Percentiles rank a stretch among this genome's conserved stretches.
Evolutionary conservation across 1,140 invertebrate genomes (phyloP).

Genomic region (Drosophila ananassae): DNA sequence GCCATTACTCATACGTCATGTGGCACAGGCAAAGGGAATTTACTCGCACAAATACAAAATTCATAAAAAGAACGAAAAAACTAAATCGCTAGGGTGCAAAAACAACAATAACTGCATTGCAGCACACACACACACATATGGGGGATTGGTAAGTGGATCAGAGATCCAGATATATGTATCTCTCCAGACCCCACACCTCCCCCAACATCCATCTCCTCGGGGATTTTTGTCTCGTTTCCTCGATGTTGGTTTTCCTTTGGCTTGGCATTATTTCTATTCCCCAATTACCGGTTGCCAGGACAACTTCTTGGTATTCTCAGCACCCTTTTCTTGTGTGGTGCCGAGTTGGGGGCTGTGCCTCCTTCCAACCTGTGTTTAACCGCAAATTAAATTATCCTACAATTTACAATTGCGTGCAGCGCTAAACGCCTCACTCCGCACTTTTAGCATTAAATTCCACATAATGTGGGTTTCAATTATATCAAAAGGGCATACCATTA

Average conservation of each 20-base stretch:
- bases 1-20: slow-evolving; percentile 80
- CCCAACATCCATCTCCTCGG: slow-evolving; percentile 2
- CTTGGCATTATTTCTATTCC: slow-evolving; percentile 55
- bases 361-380: slow-evolving; percentile 70
- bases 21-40: slow-evolving; percentile 64
- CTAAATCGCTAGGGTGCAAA: slow-evolving; percentile 59
- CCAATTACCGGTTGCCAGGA: slow-evolving; percentile 66
- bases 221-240: slow-evolving; percentile 43
- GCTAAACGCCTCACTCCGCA: not conserved
- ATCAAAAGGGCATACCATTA: slow-evolving; percentile 1
- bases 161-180: slow-evolving; percentile 12
- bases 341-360: slow-evolving; percentile 27
- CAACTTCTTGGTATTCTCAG: slow-evolving; percentile 44
- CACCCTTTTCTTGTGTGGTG: slow-evolving; percentile 1
- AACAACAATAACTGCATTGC: slow-evolving; percentile 43
- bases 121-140: slow-evolving; percentile 14
- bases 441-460: slow-evolving; percentile 6
- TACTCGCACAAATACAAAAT: slow-evolving; percentile 69
- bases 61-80: slow-evolving; percentile 54
- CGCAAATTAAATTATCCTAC: slow-evolving; percentile 78
- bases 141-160: slow-evolving; percentile 70
- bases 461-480: not conserved
- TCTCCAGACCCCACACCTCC: not conserved
- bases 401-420: slow-evolving; percentile 62
- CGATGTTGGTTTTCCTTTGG: slow-evolving; percentile 30